Evolutionary conservation across 2,888 invertebrate genomes (phyloP).

Genomic region (Busseola fusca): DNA sequence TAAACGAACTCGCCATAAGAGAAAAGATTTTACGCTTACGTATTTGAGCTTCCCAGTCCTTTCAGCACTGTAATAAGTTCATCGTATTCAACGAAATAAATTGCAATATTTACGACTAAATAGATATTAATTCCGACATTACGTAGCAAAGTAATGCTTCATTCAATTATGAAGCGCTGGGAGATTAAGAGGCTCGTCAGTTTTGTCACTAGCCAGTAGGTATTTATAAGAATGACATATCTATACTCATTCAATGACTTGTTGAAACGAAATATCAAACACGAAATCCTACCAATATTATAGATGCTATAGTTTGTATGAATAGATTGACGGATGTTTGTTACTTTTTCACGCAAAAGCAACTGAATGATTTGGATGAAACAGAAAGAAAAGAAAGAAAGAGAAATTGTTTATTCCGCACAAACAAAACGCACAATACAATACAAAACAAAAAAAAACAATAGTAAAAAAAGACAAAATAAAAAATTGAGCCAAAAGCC

Average conservation of each 20-base stretch:
- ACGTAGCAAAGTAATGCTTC: conserved; percentile 17
- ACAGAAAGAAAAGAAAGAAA: too few species aligned
- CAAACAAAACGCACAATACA: too few species aligned
- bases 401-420: too few species aligned
- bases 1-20: not conserved
- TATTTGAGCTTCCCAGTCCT: not conserved
- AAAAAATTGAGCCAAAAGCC: too few species aligned
- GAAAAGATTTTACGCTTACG: not conserved
- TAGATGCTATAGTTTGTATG: too few species aligned
- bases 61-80: not conserved
- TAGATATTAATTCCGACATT: conserved; percentile 16
- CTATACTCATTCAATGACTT: not conserved
- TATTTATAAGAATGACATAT: not conserved
- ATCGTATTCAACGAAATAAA: conserved; percentile 1
- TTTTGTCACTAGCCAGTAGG: not conserved
- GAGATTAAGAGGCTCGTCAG: not conserved
- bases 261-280: not conserved
- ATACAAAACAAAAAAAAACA: too few species aligned
- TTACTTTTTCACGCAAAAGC: too few species aligned
- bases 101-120: conserved; percentile 14
- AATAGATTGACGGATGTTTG: too few species aligned
- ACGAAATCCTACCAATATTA: not conserved
- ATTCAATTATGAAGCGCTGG: conserved; percentile 32
- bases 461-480: too few species aligned
- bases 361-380: too few species aligned